Base-by-base conservation (phyloP, 2,888 invertebrate species). In the Chorisops tibialis region DNA sequence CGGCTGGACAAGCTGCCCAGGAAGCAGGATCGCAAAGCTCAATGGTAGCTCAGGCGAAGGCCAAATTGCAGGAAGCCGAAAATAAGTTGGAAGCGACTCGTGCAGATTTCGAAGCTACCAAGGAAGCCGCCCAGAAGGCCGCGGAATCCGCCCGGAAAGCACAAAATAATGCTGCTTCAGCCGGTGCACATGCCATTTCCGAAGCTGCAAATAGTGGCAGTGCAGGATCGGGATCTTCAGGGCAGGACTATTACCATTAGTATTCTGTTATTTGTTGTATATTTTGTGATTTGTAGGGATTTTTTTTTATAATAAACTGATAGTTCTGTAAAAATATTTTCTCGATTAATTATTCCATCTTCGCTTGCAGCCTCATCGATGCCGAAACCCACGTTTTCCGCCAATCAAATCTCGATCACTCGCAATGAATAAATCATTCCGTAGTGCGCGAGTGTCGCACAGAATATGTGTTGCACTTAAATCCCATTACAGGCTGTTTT, bases 11-110 rank as follows among this genome's bases (percentile, higher is more conserved):
- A 70, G 86, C 87, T 0, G 82, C 83, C 63, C 85, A 86, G 67
- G 86, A 87, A 2, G 86, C 87, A 0, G 83, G 85, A 0, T 87
- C 86, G 70, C 85, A 87, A 18, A 0, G 85, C 86, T 82, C 86
- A 18, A 88, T 88, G 88, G 85, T 88, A 16, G 56, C 56, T 14
- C 56, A 45, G 16, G 56, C 56, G 2, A 56, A 56, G 18, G 56
- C 56, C 16, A n/a, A 43, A 30, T 35, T 56, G 35, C 30, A n/a
- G 4, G 43, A 43, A 30, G 6, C 24, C n/a, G 56, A 56, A 16
- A 43, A 43, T 30, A 19, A 45, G 16, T 45, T 56, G 45, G 56
- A 56, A 43, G 56, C 56, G 1, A 56, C 56, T 9, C 22, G 56
- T 30, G 39, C 56, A 11, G 56, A 56, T 35, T 56, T 30, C 18